phyloP scores from a whole-genome alignment of 2,888 invertebrate genomes.

The Oscheius onirici region DNA sequence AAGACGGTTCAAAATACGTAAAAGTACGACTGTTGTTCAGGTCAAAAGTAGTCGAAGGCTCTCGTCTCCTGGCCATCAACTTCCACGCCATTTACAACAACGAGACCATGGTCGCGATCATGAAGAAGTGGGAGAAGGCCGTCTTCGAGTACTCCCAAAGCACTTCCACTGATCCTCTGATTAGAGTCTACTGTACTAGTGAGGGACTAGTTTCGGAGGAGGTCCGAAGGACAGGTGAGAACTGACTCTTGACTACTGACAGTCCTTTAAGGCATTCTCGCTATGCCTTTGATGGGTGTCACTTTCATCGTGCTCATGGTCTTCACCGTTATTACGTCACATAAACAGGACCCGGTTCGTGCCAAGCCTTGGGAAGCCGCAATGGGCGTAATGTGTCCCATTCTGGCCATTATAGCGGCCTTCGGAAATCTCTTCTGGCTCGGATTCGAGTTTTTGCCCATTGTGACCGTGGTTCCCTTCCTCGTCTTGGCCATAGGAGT shows the following conservation, averaged over 20 bases:
- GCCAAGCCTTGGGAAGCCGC: slow-evolving; percentile 69
- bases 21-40: slow-evolving; percentile 35
- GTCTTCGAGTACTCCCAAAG: slow-evolving; percentile 60
- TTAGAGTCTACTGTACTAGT: slow-evolving; percentile 63
- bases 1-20: neutral
- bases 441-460: slow-evolving; percentile 69
- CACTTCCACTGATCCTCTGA: slow-evolving; percentile 60
- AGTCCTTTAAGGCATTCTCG: slow-evolving; percentile 57
- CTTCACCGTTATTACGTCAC: slow-evolving; percentile 67
- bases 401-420: slow-evolving; percentile 67
- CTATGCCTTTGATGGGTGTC: slow-evolving; percentile 68
- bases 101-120: slow-evolving; percentile 57
- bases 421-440: slow-evolving; percentile 70
- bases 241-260: neutral
- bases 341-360: slow-evolving; percentile 52
- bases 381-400: slow-evolving; percentile 69
- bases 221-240: slow-evolving; percentile 65
- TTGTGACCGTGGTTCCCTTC: slow-evolving; percentile 71
- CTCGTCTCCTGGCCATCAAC: slow-evolving; percentile 67
- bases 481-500: slow-evolving; percentile 70
- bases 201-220: slow-evolving; percentile 70
- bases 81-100: slow-evolving; percentile 70
- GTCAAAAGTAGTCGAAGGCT: slow-evolving; percentile 64
- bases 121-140: slow-evolving; percentile 70
- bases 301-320: slow-evolving; percentile 64